Evolutionary conservation across 2,888 invertebrate genomes (phyloP), one percentile per base, ranked within the genome.

Genomic region (Smittia aterrima): DNA sequence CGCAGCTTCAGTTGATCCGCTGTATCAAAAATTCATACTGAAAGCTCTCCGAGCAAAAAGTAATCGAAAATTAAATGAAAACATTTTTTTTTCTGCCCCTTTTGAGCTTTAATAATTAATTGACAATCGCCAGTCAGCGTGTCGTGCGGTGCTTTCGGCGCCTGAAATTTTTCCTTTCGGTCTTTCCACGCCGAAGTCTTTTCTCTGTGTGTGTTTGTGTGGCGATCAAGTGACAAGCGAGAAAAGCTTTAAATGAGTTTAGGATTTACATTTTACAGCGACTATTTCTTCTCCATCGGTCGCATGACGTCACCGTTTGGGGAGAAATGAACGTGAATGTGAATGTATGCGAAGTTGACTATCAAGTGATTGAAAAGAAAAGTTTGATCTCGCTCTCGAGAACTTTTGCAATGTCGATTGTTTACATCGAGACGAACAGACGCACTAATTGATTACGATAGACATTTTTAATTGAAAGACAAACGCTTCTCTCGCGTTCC

Each of bases 341-440:
- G 32, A 32, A 9, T 58, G 58, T 58, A 18, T 58, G 47, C 47
- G 47, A 47, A 13, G 47, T 47, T 2, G 47, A 38, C 38, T 4
- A 38, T 38, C 47, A 16, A 7, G 47, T 47, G 16, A 47, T 47
- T 4, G 47, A 47, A 13, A n/a, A 47, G 11, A 58, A 58, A 58
- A n/a, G 47, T 16, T 47, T 47, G 47, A 47, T 38, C 16, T 47
- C n/a, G 47, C 47, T 6, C n/a, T n/a, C 47, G 47, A 16, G 47
- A 6, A 3, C 47, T 16, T 32, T 32, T n/a, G 47, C 47, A 47
- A 47, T n/a, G 16, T 47, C 47, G 47, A 47, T 13, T 47, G 47
- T 47, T 47, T 47, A 47, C 47, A 47, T 47, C 47, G 47, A 47
- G 47, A 47, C 47, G 47, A 32, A 32, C 47, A 47, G 47, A 47